Evolutionary conservation across 2,888 invertebrate genomes (phyloP), one percentile per base, ranked within the genome.

Genomic region (Zaprionus bogoriensis): DNA sequence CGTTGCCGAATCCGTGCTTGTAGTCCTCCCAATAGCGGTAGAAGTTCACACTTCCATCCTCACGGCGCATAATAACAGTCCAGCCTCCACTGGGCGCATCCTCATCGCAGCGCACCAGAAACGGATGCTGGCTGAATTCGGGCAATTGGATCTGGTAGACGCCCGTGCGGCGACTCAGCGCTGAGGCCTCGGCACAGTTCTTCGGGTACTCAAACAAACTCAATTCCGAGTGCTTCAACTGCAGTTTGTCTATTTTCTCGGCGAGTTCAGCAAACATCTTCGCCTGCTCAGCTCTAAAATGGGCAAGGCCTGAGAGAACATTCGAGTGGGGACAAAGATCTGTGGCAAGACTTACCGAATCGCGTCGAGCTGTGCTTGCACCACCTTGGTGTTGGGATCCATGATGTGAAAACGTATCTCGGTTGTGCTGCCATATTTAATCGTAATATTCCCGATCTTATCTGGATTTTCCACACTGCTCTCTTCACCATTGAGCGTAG

Each of bases 31-130:
- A 95, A 48, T 91, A 89, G 68, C 93, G 92, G 78, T 92, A 93
- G 87, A 95, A 95, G 69, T 94, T 94, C 77, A 94, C 93, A 2
- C 92, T 91, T 0, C 95, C 95, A 67, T 94, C 94, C 71, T 92
- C 92, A 27, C 95, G 92, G 73, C 93, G 93, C 87, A 94, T 93
- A 90, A 57, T 94, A 91, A 94, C 93, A 45, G 94, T 94, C 95
- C 95, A 95, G 6, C 94, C 94, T 0, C 94, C 94, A 0, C 93
- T 93, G 0, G 92, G 91, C 1, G 45, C 41, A 94, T 57, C 27
- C 50, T 51, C 66, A 14, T 61, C 94, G 30, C 89, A 89, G 1
- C 48, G 47, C 0, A 93, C 94, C 87, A 94, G 93, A 88, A 94
- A 94, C 0, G 94, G 92, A 14, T 92, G 92, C 58, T 91, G 89